Conservation (phyloP, 1,140 invertebrate genomes). For the Oncopodura yosiiana region DNA sequence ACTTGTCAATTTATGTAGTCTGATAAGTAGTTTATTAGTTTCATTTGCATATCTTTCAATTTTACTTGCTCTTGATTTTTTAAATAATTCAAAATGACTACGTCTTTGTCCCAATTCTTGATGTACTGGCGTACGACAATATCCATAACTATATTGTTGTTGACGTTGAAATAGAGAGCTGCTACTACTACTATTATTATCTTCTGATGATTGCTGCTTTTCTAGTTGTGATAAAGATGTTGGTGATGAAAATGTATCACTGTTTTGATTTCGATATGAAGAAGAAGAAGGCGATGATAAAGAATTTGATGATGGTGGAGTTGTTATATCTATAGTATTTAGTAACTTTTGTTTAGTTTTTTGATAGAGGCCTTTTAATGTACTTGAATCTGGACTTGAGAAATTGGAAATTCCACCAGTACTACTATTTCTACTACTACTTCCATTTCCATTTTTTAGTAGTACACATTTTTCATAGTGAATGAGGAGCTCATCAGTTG, state of each 20-base stretch:
- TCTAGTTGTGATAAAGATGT: neutral
- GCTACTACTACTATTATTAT: too few species aligned
- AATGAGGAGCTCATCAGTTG: slow-evolving; percentile 10
- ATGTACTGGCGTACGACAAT: slow-evolving; percentile 53
- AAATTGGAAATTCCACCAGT: neutral
- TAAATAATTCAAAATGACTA: slow-evolving; percentile 68
- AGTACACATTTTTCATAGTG: slow-evolving; percentile 19
- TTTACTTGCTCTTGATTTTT: slow-evolving; percentile 56
- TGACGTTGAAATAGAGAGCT: too few species aligned
- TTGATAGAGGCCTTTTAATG: neutral
- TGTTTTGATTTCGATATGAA: too few species aligned
- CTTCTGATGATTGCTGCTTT: slow-evolving; percentile 3
- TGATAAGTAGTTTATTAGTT: slow-evolving; percentile 89
- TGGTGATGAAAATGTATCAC: too few species aligned
- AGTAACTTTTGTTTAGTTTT: slow-evolving; percentile 6
- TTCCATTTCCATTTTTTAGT: slow-evolving; percentile 1
- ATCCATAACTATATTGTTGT: too few species aligned
- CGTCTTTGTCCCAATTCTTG: too few species aligned
- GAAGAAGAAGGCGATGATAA: neutral
- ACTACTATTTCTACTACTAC: neutral
- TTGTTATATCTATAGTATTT: neutral
- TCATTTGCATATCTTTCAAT: slow-evolving; percentile 82
- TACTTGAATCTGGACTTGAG: neutral
- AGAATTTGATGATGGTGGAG: neutral
- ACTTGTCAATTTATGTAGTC: slow-evolving; percentile 90